phyloP scores from a whole-genome alignment of 2,888 invertebrate species.

The Apotomis turbidana region DNA sequence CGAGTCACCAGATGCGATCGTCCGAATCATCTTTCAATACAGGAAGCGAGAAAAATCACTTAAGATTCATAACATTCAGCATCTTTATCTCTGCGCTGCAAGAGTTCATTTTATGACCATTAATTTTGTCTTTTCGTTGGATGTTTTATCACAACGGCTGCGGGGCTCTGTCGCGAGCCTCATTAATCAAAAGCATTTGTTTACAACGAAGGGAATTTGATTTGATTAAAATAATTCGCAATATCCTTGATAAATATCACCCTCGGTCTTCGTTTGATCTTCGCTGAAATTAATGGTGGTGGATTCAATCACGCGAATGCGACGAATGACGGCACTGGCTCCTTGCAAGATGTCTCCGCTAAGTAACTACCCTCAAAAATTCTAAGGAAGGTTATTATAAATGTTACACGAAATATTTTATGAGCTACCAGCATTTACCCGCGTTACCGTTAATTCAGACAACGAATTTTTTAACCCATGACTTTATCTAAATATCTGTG shows the following conservation, averaged over 20 bases:
- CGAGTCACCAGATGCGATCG: constrained; percentile 78
- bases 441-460: too few relatives aligned
- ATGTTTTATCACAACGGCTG: constrained; percentile 82
- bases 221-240: constrained; percentile 85
- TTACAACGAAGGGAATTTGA: constrained; percentile 84
- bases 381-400: not conserved
- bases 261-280: constrained; percentile 84
- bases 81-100: constrained; percentile 82
- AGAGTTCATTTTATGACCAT: constrained; percentile 85
- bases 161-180: constrained; percentile 82
- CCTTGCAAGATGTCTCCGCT: constrained; percentile 18
- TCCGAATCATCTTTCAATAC: constrained; percentile 75
- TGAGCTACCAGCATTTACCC: too few relatives aligned
- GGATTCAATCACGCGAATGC: constrained; percentile 82
- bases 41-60: constrained; percentile 78
- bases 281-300: constrained; percentile 81
- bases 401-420: not conserved
- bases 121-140: constrained; percentile 82
- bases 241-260: constrained; percentile 85
- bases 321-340: constrained; percentile 38
- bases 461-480: too few relatives aligned
- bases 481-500: too few relatives aligned
- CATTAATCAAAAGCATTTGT: constrained; percentile 85
- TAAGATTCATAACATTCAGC: constrained; percentile 80
- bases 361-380: constrained; percentile 54